phyloP scores from a whole-genome alignment of 2,888 invertebrate species.

The Lamellibrachia satsuma region DNA sequence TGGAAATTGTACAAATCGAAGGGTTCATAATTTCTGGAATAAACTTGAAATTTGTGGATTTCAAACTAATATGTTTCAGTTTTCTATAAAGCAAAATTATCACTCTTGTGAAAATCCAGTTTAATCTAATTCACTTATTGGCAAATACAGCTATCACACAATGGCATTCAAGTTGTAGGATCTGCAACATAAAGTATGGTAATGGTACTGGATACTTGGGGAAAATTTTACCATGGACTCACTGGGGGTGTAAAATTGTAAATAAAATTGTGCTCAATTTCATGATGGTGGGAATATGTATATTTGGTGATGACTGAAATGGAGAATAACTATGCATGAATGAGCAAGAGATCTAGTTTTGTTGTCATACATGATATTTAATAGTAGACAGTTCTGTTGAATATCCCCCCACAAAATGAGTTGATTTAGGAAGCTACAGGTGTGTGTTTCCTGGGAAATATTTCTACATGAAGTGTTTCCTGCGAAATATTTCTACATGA shows the following conservation, averaged over 20 bases:
- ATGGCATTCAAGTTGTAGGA: not conserved
- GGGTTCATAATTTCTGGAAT: not conserved
- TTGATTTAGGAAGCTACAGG: not conserved
- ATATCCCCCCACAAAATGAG: not conserved
- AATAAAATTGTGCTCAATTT: not conserved
- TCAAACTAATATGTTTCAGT: not conserved
- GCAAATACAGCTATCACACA: not conserved
- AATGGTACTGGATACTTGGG: not conserved
- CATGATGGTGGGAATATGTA: not conserved
- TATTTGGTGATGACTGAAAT: not conserved
- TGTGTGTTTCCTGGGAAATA: not conserved
- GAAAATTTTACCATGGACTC: not conserved
- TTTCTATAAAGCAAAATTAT: not conserved
- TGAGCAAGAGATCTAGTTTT: not conserved
- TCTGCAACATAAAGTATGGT: not conserved
- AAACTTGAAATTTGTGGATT: not conserved
- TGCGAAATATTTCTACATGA: not conserved
- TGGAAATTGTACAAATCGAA: not conserved
- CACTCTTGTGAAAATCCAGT: not conserved
- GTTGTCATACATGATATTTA: not conserved
- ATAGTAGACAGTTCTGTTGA: not conserved
- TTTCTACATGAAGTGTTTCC: not conserved
- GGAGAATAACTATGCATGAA: not conserved
- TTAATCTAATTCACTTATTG: not conserved
- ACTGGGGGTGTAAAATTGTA: not conserved